Base-by-base conservation (phyloP, 2,113 vertebrate species). In the Vulpes lagopus region DNA sequence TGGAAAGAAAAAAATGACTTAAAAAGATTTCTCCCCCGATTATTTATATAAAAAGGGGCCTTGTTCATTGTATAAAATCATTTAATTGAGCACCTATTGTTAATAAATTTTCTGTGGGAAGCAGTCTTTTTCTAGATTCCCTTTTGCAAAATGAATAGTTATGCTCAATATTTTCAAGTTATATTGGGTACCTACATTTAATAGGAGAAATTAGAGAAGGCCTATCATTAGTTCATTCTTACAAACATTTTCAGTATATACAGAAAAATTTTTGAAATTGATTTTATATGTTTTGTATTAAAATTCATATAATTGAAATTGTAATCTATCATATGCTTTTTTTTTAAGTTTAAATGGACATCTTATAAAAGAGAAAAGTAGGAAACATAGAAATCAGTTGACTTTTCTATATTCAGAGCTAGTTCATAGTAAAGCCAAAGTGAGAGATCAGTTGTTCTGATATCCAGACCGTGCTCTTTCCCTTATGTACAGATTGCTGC, bases 231-330 rank as follows among this genome's bases (percentile, higher is more conserved):
- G 5, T 67, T 89, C 85, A 84, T 92, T 94, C 62, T 23, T 87
- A 87, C 1, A 92, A 60, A 62, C 57, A 81, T 90, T 97, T 95
- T 87, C 51, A 82, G 57, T 88, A 74, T 62, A 95, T 74, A 43
- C 14, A 94, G 64, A 91, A 90, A 83, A 83, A n/a, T 3, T 89
- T 96, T 94, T 80, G 10, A 78, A 95, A 80, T 93, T 97, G 86
- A 79, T 96, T 97, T 98, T 97, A 96, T 96, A 97, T 51, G 43
- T 96, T 98, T 98, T 96, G 8, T 96, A 97, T 97, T 96, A 96
- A 97, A 97, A 92, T 95, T 60, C 53, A 69, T 96, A 55, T 92
- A 25, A 93, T n/a, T 96, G 82, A 97, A 97, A 89, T 85, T 96
- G 78, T 79, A 22, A 93, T 89, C 92, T 91, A 97, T 84, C 81